phyloP scores from a whole-genome alignment of 2,113 vertebrate species.

The Gila orcuttii region DNA sequence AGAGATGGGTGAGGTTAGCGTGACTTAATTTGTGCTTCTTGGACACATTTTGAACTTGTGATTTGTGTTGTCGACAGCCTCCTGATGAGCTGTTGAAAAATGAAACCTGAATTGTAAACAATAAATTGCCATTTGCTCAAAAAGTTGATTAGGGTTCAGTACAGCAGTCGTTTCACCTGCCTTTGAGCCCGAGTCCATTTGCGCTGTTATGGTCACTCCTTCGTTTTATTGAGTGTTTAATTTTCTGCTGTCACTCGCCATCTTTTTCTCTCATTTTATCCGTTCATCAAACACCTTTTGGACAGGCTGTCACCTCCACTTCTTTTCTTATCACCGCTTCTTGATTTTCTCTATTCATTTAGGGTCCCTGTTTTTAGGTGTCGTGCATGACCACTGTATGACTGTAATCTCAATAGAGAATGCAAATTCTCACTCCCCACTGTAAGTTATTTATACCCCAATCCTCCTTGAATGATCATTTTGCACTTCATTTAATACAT shows the following conservation, averaged over 20 bases:
- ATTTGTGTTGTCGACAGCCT: not conserved
- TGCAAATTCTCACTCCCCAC: conserved; percentile 20
- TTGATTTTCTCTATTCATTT: not conserved
- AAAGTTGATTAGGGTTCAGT: not conserved
- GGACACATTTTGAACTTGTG: not conserved
- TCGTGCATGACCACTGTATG: not conserved
- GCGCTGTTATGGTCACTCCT: conserved; percentile 13
- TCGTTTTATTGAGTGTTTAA: conserved; percentile 47
- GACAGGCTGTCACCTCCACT: conserved; percentile 37
- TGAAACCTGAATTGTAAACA: not conserved
- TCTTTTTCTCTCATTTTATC: conserved; percentile 17
- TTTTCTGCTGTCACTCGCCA: conserved; percentile 46
- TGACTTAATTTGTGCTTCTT: not conserved
- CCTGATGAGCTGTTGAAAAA: not conserved
- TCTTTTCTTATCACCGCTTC: conserved; percentile 15
- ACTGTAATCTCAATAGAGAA: not conserved
- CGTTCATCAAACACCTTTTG: conserved; percentile 29
- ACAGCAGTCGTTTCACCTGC: not conserved
- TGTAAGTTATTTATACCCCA: not conserved
- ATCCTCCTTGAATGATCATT: not conserved
- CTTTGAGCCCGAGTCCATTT: not conserved
- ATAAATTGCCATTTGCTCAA: conserved; percentile 1
- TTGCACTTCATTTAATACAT: not conserved
- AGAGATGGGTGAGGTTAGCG: conserved; percentile 1
- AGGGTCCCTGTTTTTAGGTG: not conserved